phyloP scores from a whole-genome alignment of 2,797 vertebrate species.

The Lacerta bilineata region DNA sequence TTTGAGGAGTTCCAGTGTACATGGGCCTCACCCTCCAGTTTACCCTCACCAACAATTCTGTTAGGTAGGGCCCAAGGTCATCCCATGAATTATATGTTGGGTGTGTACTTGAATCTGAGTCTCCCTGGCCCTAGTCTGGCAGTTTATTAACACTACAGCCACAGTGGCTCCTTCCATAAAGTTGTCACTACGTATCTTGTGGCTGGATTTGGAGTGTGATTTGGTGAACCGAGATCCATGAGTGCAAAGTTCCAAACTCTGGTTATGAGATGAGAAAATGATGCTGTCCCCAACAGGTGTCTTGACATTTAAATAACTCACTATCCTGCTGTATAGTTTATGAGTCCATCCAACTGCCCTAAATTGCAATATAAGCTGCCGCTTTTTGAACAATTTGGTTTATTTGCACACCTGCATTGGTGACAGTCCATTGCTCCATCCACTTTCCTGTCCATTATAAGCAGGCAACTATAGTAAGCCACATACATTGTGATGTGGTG shows the following conservation, averaged over 20 bases:
- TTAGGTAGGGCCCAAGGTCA: too few species aligned
- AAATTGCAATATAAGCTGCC: not conserved
- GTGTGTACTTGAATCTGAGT: too few species aligned
- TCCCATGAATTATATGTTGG: too few species aligned
- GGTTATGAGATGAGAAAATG: not conserved
- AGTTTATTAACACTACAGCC: too few species aligned
- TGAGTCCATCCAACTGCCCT: not conserved
- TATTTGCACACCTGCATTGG: not conserved
- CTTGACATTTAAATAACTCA: not conserved
- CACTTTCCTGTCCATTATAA: not conserved
- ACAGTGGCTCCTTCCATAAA: not conserved
- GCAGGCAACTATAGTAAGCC: not conserved
- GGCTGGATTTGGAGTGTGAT: not conserved
- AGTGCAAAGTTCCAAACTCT: not conserved
- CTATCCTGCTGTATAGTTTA: too few species aligned
- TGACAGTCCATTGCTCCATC: not conserved
- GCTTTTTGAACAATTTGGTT: not conserved
- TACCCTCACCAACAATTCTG: too few species aligned
- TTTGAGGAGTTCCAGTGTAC: not conserved
- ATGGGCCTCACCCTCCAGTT: not conserved
- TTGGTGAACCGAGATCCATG: not conserved
- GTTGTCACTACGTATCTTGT: not conserved
- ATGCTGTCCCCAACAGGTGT: not conserved
- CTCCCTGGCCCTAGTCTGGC: too few species aligned
- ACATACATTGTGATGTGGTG: not conserved